Evolutionary conservation across 2,888 invertebrate species (phyloP), one percentile per base, ranked within the genome.

Genomic region (Coelopa pilipes): DNA sequence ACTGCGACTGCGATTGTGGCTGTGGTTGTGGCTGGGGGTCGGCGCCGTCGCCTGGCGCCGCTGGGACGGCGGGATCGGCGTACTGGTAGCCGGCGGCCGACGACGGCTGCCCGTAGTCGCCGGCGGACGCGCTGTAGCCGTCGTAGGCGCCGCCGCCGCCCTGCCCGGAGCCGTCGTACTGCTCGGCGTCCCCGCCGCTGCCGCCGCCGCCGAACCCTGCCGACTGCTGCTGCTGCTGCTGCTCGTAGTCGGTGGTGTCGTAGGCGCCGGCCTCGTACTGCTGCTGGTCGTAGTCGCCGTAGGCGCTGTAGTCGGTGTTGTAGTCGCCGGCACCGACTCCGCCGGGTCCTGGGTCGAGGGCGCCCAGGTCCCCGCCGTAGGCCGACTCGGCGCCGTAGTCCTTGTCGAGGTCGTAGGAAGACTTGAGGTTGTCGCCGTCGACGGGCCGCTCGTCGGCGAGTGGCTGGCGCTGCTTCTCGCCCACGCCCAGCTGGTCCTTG

Each of bases 401-500:
- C 70, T 72, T 76, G 67, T 69, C 66, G 55, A 59, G 72, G 15
- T 74, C 72, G 46, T 75, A 76, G 63, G 66, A 59, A 19, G 73
- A 62, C 34, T 77, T 76, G 66, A 69, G 46, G 4, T 34, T 7
- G 34, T 76, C 76, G 59, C 21, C 78, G 75, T 4, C 78, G 73
- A 24, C 78, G 78, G 17, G 76, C 78, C 12, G 17, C 19, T n/a
- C n/a, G 17, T 53, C 49, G 63, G 53, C 50, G 19, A 19, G 24
- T 21, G n/a, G 11, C 19, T 79, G 82, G 57, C 82, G 83, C 7
- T 80, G 81, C 73, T 87, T 86, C 75, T 85, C 86, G 79, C 86
- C 85, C 82, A 84, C 82, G 77, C 84, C 85, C 81, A 85, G 80
- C 79, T 85, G 85, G 81, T 87, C 87, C 77, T 87, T 87, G 84